These are phyloP conservation scores for Cettia cetti DNA, from an alignment of 2,113 vertebrate genomes.

Conservation along the genomic window DNA sequence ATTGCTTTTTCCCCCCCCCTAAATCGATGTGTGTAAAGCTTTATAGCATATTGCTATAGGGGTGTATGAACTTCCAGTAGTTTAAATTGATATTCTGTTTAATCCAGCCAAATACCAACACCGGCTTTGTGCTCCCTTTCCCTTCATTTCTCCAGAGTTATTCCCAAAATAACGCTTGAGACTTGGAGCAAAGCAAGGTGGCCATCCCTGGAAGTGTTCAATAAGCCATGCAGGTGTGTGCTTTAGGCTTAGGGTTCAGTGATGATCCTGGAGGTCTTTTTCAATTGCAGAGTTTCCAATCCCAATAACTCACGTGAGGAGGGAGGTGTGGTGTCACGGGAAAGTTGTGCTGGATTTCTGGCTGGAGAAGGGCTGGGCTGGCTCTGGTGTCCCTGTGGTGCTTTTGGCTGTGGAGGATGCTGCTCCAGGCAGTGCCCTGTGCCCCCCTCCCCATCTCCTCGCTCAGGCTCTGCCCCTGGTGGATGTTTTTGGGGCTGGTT, in stretches of 20 bases:
- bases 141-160: neutral
- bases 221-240: accelerated
- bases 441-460: neutral
- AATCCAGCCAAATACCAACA: neutral
- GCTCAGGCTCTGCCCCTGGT: neutral
- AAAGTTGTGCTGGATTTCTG: neutral
- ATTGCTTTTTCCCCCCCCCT: neutral
- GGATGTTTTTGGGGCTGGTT: neutral
- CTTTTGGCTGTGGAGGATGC: neutral
- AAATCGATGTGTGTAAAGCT: neutral
- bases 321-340: accelerated
- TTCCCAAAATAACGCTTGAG: neutral
- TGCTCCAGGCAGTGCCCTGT: accelerated
- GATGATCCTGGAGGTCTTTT: neutral
- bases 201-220: neutral
- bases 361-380: neutral
- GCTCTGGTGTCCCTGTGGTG: accelerated
- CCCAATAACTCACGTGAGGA: accelerated
- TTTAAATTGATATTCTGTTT: neutral
- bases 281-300: accelerated
- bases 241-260: neutral
- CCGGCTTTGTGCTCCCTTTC: accelerated
- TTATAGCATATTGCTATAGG: neutral
- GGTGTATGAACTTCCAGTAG: neutral
- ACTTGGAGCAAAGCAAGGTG: neutral